Evolutionary conservation across 2,888 invertebrate species (phyloP), one percentile per base, ranked within the genome.

Genomic region (Agapostemon virescens): DNA sequence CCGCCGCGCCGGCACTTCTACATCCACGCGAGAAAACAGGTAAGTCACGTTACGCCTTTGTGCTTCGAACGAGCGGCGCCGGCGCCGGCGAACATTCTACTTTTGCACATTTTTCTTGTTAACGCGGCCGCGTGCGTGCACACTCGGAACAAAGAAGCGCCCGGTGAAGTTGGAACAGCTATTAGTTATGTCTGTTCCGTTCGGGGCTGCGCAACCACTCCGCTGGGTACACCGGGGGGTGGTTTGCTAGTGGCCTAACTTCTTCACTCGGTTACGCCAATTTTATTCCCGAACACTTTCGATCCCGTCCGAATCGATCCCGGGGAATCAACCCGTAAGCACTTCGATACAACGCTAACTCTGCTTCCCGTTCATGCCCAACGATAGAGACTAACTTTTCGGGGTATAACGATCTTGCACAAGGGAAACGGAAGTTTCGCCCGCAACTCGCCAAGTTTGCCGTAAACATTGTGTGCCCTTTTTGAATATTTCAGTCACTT

Each of bases 141-240:
- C 33, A 17, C 63, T 5, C 36, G 45, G n/a, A 74, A 82, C 40
- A 52, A 55, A 69, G 66, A 52, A 17, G 15, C 15, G 55, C 7
- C 61, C 66, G 20, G 42, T 15, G 45, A 82, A 83, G 78, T 83
- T 73, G 61, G 77, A 71, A 71, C 58, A 23, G 82, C 72, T 63
- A 83, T 83, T 75, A 75, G 82, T 82, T 82, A 78, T 38, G 82
- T 69, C 82, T 61, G 82, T 72, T 74, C 66, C 74, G 82, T 75
- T 38, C 23, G 23, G 33, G n/a, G 6, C 36, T 3, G 49, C 13
- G 26, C 20, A 61, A 77, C 33, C 74, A 69, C 69, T 70, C 58
- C n/a, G 17, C 58, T 45, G 52, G 26, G 55, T 13, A 20, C 3
- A 17, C 30, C 38, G 38, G 23, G 55, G 17, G 20, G 20, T 45